phyloP scores from a whole-genome alignment of 35 echinoderm and acorn worm genomes.

The Ophioderma brevispina region DNA sequence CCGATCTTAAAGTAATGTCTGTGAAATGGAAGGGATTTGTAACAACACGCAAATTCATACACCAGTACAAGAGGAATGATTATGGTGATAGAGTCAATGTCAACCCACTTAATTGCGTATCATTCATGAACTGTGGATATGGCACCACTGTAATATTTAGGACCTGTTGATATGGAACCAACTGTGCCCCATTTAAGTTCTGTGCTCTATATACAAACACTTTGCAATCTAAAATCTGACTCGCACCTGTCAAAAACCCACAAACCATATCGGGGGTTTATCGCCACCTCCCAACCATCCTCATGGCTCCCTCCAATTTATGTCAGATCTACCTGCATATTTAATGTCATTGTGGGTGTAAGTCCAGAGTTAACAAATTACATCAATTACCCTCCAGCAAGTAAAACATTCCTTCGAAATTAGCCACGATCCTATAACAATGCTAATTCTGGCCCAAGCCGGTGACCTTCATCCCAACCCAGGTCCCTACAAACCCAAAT shows the following conservation, averaged over 20 bases:
- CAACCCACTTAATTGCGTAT: too few species aligned
- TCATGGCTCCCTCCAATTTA: background rate
- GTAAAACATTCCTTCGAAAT: background rate
- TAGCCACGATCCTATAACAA: background rate
- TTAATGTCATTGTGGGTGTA: background rate
- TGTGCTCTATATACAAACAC: background rate
- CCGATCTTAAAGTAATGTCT: too few species aligned
- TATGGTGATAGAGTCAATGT: too few species aligned
- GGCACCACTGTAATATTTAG: background rate
- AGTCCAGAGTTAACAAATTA: background rate
- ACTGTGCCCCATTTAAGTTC: background rate
- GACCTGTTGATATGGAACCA: background rate
- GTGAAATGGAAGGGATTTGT: too few species aligned
- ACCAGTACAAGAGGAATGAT: too few species aligned
- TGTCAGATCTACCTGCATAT: background rate
- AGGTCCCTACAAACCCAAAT: background rate
- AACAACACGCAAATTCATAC: too few species aligned
- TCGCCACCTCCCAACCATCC: background rate
- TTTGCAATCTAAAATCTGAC: background rate
- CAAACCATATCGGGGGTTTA: background rate
- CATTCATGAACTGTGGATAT: too few species aligned
- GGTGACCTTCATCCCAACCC: background rate
- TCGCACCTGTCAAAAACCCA: too few species aligned
- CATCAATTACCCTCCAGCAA: background rate
- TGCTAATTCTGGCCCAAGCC: background rate